Percentiles rank a stretch among this genome's conserved stretches.
phyloP scores from a whole-genome alignment of 2,888 invertebrate species.

The Tiliacea citrago region DNA sequence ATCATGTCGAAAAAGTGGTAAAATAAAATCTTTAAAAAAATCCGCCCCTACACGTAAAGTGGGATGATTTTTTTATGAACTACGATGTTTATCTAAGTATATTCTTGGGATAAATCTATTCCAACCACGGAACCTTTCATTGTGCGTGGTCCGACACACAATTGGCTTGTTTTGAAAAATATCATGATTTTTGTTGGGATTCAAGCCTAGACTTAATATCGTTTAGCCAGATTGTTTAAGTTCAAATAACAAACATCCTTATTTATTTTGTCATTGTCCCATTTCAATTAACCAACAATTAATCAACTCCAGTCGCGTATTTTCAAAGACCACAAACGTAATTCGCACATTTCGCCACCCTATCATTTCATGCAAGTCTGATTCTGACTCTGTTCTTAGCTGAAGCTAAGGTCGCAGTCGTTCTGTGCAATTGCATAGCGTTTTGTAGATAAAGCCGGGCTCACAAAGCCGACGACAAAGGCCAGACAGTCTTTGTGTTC shows the following conservation, averaged over 20 bases:
- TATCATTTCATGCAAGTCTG: slow-evolving; percentile 14
- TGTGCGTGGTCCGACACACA: too few relatives aligned
- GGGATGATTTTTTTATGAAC: too few relatives aligned
- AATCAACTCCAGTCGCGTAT: neutral
- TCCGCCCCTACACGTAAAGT: too few relatives aligned
- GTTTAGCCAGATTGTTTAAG: neutral
- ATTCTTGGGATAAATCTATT: too few relatives aligned
- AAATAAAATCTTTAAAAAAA: too few relatives aligned
- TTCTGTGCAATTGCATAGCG: slow-evolving; percentile 66
- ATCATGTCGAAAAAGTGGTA: too few relatives aligned
- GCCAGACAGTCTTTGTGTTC: slow-evolving; percentile 67
- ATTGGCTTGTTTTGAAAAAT: too few relatives aligned
- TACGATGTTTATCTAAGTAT: too few relatives aligned
- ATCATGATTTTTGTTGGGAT: too few relatives aligned
- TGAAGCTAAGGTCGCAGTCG: slow-evolving; percentile 35
- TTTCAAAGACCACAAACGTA: neutral
- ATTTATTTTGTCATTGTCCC: neutral
- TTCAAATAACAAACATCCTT: neutral
- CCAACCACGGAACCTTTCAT: too few relatives aligned
- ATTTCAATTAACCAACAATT: neutral
- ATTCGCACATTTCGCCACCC: slow-evolving; percentile 1
- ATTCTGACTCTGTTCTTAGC: neutral
- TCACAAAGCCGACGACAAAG: slow-evolving; percentile 69
- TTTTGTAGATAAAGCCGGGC: slow-evolving; percentile 67
- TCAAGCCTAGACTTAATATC: too few relatives aligned